Evolutionary conservation across 2,113 vertebrate genomes (phyloP).

Genomic region (Rhombomys opimus): DNA sequence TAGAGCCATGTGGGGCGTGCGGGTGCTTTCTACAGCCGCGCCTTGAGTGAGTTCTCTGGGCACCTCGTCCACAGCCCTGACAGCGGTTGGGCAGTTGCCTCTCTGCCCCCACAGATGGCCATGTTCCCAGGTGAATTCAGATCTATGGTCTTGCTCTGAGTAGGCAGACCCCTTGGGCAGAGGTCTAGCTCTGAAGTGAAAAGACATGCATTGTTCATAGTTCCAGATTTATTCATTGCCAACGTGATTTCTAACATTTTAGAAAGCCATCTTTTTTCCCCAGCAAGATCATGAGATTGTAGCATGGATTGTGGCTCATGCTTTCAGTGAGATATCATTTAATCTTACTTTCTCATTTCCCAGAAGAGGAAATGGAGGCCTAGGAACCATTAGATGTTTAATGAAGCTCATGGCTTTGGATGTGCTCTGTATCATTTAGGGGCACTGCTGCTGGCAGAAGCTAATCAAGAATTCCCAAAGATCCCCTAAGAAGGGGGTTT

Average conservation of each 20-base stretch:
- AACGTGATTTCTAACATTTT: background rate
- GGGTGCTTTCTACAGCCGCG: background rate
- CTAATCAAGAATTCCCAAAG: background rate
- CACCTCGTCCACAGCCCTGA: background rate
- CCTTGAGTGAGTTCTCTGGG: background rate
- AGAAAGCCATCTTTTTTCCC: background rate
- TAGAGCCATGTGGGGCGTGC: background rate
- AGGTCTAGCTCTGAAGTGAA: background rate
- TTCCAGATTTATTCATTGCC: background rate
- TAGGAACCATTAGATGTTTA: conserved; percentile 1
- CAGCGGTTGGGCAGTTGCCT: background rate
- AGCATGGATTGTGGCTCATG: background rate
- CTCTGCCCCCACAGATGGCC: background rate
- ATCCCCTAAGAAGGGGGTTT: background rate
- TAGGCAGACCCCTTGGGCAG: background rate
- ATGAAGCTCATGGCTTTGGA: background rate
- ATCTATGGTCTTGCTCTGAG: background rate
- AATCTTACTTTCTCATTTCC: conserved; percentile 16
- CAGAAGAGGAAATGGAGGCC: conserved; percentile 41
- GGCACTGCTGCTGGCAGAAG: background rate
- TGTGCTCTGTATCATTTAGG: background rate
- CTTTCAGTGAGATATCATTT: background rate
- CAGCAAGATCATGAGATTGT: background rate
- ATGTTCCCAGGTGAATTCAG: background rate
- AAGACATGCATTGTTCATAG: background rate